phyloP scores from a whole-genome alignment of 2,113 vertebrate genomes.

The Lamprotornis superbus region DNA sequence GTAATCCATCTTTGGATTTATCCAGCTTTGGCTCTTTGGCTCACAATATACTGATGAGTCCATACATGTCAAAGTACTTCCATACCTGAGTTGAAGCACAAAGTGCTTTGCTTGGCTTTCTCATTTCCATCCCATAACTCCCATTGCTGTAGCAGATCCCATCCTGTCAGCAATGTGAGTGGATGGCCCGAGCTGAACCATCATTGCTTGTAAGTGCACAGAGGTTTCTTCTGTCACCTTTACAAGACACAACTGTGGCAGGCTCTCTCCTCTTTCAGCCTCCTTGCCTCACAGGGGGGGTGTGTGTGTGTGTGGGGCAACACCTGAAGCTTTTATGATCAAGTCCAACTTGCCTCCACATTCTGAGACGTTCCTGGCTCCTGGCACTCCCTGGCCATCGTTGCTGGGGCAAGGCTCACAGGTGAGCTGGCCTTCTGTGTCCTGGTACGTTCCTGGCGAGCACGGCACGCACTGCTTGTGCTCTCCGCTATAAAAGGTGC shows the following conservation, averaged over 20 bases:
- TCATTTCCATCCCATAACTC: neutral
- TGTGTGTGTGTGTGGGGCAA: neutral
- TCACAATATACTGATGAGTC: neutral
- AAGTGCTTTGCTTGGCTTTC: neutral
- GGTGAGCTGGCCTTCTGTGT: slow-evolving; percentile 85
- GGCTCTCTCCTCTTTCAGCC: neutral
- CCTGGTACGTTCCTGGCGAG: slow-evolving; percentile 88
- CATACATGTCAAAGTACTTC: neutral
- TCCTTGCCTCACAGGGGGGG: neutral
- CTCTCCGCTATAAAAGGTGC: slow-evolving; percentile 89
- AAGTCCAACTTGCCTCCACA: slow-evolving; percentile 85
- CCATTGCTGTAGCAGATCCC: neutral
- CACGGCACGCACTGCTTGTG: slow-evolving; percentile 85
- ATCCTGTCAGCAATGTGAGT: neutral
- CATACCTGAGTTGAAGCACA: neutral
- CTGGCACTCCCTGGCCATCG: slow-evolving; percentile 79
- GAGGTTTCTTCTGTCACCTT: neutral
- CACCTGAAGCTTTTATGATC: neutral
- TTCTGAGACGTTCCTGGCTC: slow-evolving; percentile 88
- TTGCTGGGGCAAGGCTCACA: slow-evolving; percentile 91
- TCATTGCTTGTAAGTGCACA: neutral
- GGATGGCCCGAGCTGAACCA: neutral
- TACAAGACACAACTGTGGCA: neutral
- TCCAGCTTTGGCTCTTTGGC: neutral
- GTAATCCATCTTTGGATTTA: neutral